Evolutionary conservation across 2,797 vertebrate species (phyloP).

Genomic region (Sorex maritimensis): DNA sequence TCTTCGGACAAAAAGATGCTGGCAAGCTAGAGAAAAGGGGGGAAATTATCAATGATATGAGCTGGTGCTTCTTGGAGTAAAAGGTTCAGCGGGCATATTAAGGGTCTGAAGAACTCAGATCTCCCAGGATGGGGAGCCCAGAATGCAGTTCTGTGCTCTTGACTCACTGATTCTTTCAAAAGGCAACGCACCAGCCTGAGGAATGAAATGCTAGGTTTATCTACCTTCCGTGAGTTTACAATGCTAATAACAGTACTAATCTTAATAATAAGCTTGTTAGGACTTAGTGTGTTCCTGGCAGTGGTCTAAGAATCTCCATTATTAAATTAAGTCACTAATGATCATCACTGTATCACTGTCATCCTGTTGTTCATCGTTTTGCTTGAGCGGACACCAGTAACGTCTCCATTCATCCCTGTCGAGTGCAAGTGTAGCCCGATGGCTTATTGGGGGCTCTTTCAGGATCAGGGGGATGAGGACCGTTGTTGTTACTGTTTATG

Average conservation of each 20-base stretch:
- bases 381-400: no score
- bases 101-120: neutral
- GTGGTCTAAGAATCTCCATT: neutral
- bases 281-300: neutral
- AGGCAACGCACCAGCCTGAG: neutral
- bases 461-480: no score
- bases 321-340: neutral
- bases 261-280: neutral
- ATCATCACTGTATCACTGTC: no score
- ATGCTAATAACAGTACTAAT: neutral
- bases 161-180: neutral
- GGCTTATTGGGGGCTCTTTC: no score
- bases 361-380: no score
- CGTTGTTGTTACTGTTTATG: no score
- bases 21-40: conserved; percentile 92
- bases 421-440: no score
- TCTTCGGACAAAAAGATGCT: conserved; percentile 96
- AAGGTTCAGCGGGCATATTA: neutral
- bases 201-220: neutral
- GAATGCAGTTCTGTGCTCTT: neutral
- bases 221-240: neutral
- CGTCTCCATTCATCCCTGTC: no score
- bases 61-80: neutral
- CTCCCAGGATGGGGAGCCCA: no score
- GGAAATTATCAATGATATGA: neutral